Base-by-base conservation (phyloP, 64 coral and sea anemone species). In the Actinia tenebrosa region DNA sequence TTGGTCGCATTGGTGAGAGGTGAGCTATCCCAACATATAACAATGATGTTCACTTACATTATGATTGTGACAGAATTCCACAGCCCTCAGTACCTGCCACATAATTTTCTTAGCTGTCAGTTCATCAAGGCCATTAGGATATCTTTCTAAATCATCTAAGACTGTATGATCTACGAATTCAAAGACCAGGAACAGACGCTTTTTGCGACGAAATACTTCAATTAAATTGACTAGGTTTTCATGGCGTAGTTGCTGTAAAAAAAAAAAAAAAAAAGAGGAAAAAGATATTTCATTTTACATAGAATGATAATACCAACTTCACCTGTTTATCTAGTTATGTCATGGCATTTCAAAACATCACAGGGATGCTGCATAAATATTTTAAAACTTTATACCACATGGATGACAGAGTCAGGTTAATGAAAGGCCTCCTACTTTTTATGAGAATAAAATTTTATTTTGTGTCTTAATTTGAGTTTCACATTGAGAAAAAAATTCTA, bases 101-200 rank as follows among this genome's bases (percentile, higher is more conserved):
- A 99, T 88, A 19, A 99, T 88, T 46, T 99, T 99, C 22, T 88
- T 92, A 3, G 89, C 91, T 55, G 86, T 94, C 10, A 86, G 77
- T 44, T 99, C 97, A 89, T 99, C 97, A 3, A 99, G 62, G 14
- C 97, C 97, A 93, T 95, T 99, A 52, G 97, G 97, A 63, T 99
- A 99, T 89, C 93, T 89, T 26, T 99, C 97, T 19, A 99, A 72
- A 25, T 99, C 97, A 93, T 99, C 97, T 50, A 99, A 85, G 19
- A 99, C 97, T 22, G 97, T 99, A 78, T 99, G 97, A 90, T 99
- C 97, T 17, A 99, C 97, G 89, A 99, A 99, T 27, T 99, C 97
- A 93, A 99, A 99, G 16, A 99, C 93, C 60, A 99, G 91, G 79
- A 99, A 99, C 71, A 99, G 77, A 26, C 97, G 88, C 83, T 99